phyloP scores from a whole-genome alignment of 2,113 vertebrate species.

The Eudyptes chrysolophus region DNA sequence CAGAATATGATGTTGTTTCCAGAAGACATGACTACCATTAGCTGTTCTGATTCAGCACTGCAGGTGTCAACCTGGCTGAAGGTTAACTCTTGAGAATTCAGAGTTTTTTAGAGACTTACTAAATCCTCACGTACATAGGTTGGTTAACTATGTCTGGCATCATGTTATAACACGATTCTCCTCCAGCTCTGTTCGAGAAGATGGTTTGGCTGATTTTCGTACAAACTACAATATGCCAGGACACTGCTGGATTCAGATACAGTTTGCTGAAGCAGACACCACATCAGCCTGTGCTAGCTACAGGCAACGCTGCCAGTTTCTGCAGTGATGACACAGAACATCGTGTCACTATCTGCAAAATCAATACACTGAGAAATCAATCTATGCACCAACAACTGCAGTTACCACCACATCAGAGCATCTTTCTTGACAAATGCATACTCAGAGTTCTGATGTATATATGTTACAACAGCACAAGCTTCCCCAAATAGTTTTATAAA shows the following conservation, averaged over 20 bases:
- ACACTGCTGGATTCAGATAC: background rate
- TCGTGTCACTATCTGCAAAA: background rate
- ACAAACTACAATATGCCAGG: background rate
- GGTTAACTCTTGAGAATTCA: background rate
- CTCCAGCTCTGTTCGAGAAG: background rate
- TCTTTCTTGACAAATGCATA: background rate
- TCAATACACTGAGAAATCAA: background rate
- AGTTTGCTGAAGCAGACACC: background rate
- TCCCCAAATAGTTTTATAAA: background rate
- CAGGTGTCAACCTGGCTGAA: background rate
- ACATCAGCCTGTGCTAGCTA: background rate
- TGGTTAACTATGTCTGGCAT: background rate
- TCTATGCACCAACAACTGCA: background rate
- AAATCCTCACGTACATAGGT: background rate
- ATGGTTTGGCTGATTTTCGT: background rate
- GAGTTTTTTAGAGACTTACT: background rate
- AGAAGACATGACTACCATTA: background rate
- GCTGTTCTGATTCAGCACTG: background rate
- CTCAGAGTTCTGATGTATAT: background rate
- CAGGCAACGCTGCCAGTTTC: background rate
- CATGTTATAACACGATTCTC: background rate
- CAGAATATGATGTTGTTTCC: background rate
- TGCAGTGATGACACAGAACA: background rate
- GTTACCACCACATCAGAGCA: background rate
- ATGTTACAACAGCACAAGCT: background rate